Percentiles rank a stretch among this genome's conserved stretches.
Conservation (phyloP, 2,113 vertebrate genomes). For the Columba janthina region DNA sequence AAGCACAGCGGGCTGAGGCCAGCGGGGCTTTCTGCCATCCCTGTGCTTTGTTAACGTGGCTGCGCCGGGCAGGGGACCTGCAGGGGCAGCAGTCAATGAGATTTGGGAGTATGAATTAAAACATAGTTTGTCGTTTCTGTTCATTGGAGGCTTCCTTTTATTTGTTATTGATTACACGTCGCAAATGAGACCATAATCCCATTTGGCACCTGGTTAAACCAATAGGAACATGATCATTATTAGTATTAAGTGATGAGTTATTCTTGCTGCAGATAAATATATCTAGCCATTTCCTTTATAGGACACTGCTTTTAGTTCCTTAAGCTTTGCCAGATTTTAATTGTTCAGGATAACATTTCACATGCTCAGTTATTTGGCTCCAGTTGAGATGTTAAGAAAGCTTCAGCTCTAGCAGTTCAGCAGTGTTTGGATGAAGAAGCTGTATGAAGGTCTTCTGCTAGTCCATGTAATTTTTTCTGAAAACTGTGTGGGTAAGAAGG, state of each 20-base stretch:
- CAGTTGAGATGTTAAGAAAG: neutral
- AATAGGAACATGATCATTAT: neutral
- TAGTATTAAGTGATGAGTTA: neutral
- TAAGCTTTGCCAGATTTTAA: neutral
- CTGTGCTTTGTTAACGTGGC: accelerated
- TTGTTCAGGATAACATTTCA: neutral
- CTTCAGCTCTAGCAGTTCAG: neutral
- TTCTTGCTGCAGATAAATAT: neutral
- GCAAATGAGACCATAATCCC: neutral
- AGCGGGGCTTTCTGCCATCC: accelerated
- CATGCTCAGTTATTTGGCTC: neutral
- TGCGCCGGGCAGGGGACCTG: neutral
- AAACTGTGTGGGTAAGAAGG: neutral
- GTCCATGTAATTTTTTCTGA: neutral
- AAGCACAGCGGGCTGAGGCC: neutral
- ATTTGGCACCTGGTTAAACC: neutral
- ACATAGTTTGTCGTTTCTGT: neutral
- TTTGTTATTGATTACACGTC: neutral
- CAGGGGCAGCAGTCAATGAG: neutral
- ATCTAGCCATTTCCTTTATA: neutral
- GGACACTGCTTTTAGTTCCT: neutral
- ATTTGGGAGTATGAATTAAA: neutral
- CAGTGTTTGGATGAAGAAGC: neutral
- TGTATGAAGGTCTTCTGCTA: neutral
- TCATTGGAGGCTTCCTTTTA: neutral